Conservation (phyloP, 2,797 vertebrate genomes). For the Schizothorax lantsangensis region DNA sequence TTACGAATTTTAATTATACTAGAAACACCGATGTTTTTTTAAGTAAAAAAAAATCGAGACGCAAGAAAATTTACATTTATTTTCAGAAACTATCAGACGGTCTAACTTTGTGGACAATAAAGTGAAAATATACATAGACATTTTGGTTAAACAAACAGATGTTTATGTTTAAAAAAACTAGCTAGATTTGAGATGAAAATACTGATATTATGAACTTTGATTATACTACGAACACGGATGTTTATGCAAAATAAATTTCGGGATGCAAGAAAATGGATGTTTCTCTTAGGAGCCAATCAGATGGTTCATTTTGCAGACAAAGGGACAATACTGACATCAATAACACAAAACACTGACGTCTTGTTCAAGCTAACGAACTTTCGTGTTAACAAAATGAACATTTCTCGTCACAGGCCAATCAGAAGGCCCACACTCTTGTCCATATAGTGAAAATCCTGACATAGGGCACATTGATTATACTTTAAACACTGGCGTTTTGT, state of each 20-base stretch:
- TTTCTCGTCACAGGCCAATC: not conserved
- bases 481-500: conserved; percentile 4
- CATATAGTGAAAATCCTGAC: not conserved
- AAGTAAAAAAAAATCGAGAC: not conserved
- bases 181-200: not conserved
- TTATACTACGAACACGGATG: not conserved
- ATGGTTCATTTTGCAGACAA: not conserved
- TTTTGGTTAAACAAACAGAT: not conserved
- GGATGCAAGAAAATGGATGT: not conserved
- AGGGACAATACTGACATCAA: not conserved
- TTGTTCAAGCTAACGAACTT: not conserved
- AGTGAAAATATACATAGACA: not conserved
- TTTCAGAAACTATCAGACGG: not conserved
- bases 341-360: not conserved
- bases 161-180: not conserved
- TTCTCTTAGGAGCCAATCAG: not conserved
- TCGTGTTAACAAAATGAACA: not conserved
- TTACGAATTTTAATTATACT: not conserved
- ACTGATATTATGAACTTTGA: not conserved
- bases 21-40: not conserved
- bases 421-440: not conserved
- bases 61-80: not conserved
- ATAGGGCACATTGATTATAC: not conserved
- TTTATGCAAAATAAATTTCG: not conserved
- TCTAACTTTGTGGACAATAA: not conserved